These are phyloP conservation scores for Temnothorax nylanderi DNA, from an alignment of 1,140 invertebrate species.

Conservation along the genomic window DNA sequence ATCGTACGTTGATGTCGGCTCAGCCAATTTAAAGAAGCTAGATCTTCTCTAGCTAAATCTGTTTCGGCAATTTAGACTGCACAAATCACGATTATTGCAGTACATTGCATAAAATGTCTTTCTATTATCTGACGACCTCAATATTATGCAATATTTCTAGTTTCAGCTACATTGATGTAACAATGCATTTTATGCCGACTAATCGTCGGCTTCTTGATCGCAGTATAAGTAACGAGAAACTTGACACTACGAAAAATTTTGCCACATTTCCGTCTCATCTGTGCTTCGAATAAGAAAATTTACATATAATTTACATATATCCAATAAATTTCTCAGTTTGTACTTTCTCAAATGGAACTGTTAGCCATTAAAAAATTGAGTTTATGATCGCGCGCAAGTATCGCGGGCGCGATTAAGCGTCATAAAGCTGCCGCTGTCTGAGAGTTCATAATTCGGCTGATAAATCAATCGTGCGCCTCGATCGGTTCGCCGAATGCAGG, in stretches of 20 bases:
- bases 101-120: not conserved
- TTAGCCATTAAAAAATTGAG: not conserved
- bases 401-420: conserved; percentile 5
- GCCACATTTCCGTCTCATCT: not conserved
- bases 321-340: not conserved
- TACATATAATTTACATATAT: not conserved
- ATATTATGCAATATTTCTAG: not conserved
- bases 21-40: conserved; percentile 75
- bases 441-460: conserved; percentile 43
- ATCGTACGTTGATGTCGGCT: conserved; percentile 47
- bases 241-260: not conserved
- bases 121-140: not conserved
- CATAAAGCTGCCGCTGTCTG: not conserved
- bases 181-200: not conserved
- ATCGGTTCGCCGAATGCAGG: conserved; percentile 48
- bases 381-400: conserved; percentile 1
- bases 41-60: conserved; percentile 66
- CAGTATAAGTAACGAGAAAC: not conserved
- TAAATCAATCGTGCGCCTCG: conserved; percentile 43
- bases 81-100: not conserved
- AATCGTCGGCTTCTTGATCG: not conserved
- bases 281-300: not conserved
- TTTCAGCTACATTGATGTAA: not conserved
- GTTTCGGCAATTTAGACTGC: conserved; percentile 72
- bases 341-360: not conserved